Evolutionary conservation across 2,113 vertebrate genomes (phyloP).

Genomic region (Elgaria multicarinata): DNA sequence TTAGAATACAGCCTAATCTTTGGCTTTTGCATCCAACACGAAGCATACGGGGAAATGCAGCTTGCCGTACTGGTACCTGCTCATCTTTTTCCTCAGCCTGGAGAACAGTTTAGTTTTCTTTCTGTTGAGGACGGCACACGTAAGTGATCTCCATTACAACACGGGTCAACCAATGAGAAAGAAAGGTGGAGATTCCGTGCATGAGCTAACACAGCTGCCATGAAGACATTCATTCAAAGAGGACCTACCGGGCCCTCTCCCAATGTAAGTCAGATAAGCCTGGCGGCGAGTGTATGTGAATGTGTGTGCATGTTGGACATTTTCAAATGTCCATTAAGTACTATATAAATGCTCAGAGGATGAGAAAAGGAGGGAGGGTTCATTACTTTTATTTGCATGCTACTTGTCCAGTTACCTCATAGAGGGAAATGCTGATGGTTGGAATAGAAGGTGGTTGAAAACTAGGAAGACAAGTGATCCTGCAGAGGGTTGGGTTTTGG

Average conservation of each 20-base stretch:
- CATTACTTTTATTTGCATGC: neutral
- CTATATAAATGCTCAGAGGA: constrained; percentile 16
- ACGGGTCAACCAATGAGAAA: constrained; percentile 56
- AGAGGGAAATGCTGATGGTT: neutral
- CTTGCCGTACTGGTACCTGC: constrained; percentile 77
- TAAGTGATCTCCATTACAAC: constrained; percentile 67
- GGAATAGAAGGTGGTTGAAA: neutral
- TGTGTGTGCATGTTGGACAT: neutral
- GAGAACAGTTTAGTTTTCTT: constrained; percentile 88
- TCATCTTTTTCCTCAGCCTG: constrained; percentile 84
- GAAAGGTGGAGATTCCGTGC: constrained; percentile 51
- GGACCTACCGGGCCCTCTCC: neutral
- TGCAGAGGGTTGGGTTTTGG: neutral
- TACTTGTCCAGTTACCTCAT: neutral
- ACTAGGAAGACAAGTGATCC: neutral
- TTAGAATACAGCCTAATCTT: constrained; percentile 66
- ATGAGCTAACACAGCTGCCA: constrained; percentile 19
- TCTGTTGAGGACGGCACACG: constrained; percentile 78
- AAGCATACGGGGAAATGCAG: constrained; percentile 49
- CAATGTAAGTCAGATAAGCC: neutral
- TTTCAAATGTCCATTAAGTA: neutral
- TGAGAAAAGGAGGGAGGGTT: constrained; percentile 34
- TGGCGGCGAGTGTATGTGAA: neutral
- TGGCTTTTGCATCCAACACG: constrained; percentile 50
- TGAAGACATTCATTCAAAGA: neutral